A percentile compares a stretch with the other conserved stretches of the same genome.
Evolutionary conservation across 1,140 invertebrate genomes (phyloP).

Genomic region (Ptiloglossa arizonensis): DNA sequence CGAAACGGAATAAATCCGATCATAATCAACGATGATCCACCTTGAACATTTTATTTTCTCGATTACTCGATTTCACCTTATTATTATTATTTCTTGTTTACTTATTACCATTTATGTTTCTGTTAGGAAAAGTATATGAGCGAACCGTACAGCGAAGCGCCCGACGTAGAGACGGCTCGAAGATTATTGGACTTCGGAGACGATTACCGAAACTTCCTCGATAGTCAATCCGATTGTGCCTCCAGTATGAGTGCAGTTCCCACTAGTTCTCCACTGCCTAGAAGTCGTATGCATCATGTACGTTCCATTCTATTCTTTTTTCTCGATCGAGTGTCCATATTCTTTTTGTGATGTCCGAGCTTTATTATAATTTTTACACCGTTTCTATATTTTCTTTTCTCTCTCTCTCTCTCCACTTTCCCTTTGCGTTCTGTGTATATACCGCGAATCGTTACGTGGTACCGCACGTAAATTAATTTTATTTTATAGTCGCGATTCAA

Average conservation of each 20-base stretch:
- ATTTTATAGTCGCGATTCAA: constrained; percentile 5
- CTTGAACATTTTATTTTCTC: not conserved
- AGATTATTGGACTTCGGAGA: constrained; percentile 93
- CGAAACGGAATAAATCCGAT: no score
- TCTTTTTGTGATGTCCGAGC: constrained; percentile 65
- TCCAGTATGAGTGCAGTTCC: constrained; percentile 87
- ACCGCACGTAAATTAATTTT: not conserved
- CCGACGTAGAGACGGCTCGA: constrained; percentile 91
- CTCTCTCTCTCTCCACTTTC: no score
- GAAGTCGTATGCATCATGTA: constrained; percentile 77
- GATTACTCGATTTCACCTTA: not conserved
- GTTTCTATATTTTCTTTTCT: no score
- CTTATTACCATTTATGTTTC: constrained; percentile 60
- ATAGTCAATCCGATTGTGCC: constrained; percentile 92
- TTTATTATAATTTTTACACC: not conserved
- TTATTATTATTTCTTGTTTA: not conserved
- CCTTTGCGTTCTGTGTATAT: no score
- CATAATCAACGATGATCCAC: no score
- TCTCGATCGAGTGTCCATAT: constrained; percentile 73
- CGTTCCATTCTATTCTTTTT: constrained; percentile 71
- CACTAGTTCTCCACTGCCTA: constrained; percentile 70
- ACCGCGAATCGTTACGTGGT: not conserved
- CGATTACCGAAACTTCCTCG: constrained; percentile 93
- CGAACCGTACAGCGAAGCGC: constrained; percentile 94
- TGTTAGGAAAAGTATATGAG: constrained; percentile 93